Base-by-base conservation (phyloP, 2,888 invertebrate genomes). In the Eumerus sabulonum region DNA sequence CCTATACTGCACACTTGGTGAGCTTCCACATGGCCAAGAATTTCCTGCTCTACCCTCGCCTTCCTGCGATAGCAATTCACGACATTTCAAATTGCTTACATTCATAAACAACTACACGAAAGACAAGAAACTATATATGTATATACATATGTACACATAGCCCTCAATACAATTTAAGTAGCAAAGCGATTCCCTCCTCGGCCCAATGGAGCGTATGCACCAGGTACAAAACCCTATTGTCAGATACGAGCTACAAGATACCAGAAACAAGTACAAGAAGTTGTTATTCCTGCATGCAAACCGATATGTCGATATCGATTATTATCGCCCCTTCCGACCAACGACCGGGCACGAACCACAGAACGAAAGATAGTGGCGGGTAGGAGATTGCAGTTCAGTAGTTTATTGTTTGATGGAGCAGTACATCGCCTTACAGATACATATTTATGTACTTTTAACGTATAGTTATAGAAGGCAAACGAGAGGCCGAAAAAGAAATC, bases 391-490 rank as follows among this genome's bases (percentile, higher is more conserved):
- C 27, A 7, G 27, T 27, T 27, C 7, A 7, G 27, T 71, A 71
- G 76, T 57, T 72, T 77, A 77, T 77, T 66, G 76, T 77, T 67
- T 67, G 76, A 72, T 57, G 76, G 45, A 67, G 76, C 76, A 62
- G 62, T 72, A 62, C 66, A 72, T 66, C 62, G 51, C 44, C 47
- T 14, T 18, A 64, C 57, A 54, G 19, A 50, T 66, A 40, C 54
- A 50, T n/a, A n/a, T n/a, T n/a, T n/a, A n/a, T n/a, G n/a, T n/a
- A n/a, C n/a, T n/a, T n/a, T n/a, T n/a, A n/a, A n/a, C n/a, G n/a
- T n/a, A n/a, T 19, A 16, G 27, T 27, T 27, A 27, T 27, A 7
- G 27, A 27, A 7, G 27, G 2, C 3, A 27, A 27, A 17, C 11
- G 17, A 44, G 54, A 1, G n/a, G 13, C 4, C 12, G 9, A 56